phyloP scores from a whole-genome alignment of 2,113 vertebrate genomes.

The Rhipidura dahli region DNA sequence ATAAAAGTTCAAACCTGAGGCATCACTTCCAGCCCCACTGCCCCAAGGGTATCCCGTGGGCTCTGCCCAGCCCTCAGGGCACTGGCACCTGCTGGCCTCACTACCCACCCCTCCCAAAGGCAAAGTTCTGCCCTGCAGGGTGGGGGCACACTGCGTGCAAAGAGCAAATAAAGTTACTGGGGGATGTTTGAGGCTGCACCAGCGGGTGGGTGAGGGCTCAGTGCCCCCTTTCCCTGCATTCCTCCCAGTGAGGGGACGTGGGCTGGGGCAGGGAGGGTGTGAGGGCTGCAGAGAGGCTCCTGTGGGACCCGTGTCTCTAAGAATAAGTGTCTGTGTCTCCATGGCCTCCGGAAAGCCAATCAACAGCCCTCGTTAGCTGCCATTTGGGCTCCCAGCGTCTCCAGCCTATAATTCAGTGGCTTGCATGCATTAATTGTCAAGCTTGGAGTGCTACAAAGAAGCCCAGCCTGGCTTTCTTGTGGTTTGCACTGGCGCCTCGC shows the following conservation, averaged over 20 bases:
- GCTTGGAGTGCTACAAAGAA: slow-evolving; percentile 42
- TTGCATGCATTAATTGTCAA: slow-evolving; percentile 54
- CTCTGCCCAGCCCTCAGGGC: neutral
- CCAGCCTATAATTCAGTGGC: slow-evolving; percentile 62
- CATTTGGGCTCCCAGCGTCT: slow-evolving; percentile 57
- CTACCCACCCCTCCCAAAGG: neutral
- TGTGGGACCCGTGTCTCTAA: slow-evolving; percentile 33
- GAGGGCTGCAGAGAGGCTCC: neutral
- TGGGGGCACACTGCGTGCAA: neutral
- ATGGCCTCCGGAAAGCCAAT: slow-evolving; percentile 63
- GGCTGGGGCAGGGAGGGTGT: neutral
- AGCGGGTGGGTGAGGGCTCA: rapidly evolving
- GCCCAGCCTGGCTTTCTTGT: slow-evolving; percentile 57
- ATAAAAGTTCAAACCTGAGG: no score
- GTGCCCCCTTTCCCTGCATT: neutral
- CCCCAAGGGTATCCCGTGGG: neutral
- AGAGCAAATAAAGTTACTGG: neutral
- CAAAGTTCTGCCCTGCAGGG: neutral
- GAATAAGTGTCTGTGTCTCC: slow-evolving; percentile 67
- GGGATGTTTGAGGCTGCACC: neutral
- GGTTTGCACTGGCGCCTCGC: slow-evolving; percentile 58
- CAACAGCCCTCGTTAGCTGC: slow-evolving; percentile 43
- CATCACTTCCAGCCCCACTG: neutral
- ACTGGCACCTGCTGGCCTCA: neutral
- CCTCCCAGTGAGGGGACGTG: rapidly evolving